phyloP scores from a whole-genome alignment of 2,888 invertebrate species.

The Aphodius granarius region DNA sequence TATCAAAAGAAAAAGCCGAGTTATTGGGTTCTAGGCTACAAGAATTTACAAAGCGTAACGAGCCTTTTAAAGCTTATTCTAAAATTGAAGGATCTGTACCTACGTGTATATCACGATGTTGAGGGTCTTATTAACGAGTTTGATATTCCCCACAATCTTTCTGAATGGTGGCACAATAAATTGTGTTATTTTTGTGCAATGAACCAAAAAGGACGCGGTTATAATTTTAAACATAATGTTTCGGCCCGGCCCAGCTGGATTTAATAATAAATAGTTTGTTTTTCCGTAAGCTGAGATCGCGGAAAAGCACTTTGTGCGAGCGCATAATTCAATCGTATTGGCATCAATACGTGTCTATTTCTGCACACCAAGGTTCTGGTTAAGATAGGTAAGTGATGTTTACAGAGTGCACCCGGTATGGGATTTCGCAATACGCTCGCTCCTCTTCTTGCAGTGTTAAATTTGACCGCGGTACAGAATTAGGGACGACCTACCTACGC shows the following conservation, averaged over 20 bases:
- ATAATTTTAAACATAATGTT: not conserved
- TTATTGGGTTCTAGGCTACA: too few species aligned
- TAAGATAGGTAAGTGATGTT: not conserved
- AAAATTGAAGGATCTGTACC: too few species aligned
- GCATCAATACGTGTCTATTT: not conserved
- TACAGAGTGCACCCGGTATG: not conserved
- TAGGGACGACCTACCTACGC: not conserved
- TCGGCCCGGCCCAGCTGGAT: not conserved
- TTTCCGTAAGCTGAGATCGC: not conserved
- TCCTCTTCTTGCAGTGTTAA: not conserved
- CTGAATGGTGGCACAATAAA: not conserved
- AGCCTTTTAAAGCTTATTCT: too few species aligned
- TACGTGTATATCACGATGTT: too few species aligned
- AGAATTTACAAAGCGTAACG: too few species aligned
- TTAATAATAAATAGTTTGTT: not conserved
- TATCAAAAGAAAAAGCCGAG: too few species aligned
- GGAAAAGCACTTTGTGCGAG: not conserved
- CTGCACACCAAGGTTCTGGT: not conserved
- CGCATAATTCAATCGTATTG: not conserved
- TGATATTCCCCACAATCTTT: too few species aligned
- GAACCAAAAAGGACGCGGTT: not conserved
- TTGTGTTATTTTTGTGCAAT: not conserved
- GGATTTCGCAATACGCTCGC: not conserved
- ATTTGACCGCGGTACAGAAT: not conserved
- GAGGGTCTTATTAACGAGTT: too few species aligned